phyloP scores from a whole-genome alignment of 2,113 vertebrate genomes.

The Actinemys pallida region DNA sequence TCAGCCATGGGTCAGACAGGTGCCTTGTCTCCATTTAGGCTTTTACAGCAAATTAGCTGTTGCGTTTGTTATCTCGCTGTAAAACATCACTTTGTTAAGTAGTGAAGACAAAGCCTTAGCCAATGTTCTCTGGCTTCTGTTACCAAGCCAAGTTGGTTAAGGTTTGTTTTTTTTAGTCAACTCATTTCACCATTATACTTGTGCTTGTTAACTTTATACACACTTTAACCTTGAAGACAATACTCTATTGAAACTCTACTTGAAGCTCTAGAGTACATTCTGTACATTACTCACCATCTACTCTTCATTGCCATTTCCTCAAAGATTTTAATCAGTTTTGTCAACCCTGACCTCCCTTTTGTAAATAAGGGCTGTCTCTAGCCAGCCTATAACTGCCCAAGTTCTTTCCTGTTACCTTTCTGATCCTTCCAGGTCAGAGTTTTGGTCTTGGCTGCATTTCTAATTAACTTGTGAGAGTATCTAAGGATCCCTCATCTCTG shows the following conservation, averaged over 20 bases:
- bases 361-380: neutral
- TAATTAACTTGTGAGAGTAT: neutral
- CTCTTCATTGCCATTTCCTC: neutral
- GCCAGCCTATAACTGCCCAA: neutral
- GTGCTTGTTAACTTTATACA: neutral
- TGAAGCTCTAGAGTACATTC: neutral
- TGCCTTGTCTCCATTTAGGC: neutral
- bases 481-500: neutral
- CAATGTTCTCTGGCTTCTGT: neutral
- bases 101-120: neutral
- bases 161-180: neutral
- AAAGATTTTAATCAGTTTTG: neutral
- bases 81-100: too few relatives aligned
- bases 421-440: constrained; percentile 15
- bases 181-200: neutral
- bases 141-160: neutral
- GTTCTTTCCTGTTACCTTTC: neutral
- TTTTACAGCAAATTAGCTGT: too few relatives aligned
- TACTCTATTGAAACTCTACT: neutral
- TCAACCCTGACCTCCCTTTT: neutral
- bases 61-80: too few relatives aligned
- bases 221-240: neutral
- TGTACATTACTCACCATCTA: neutral
- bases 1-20: neutral
- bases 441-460: constrained; percentile 37